Evolutionary conservation across 37 sponge, comb jelly and placozoan genomes (phyloP).

Genomic region (Ianthella basta): DNA sequence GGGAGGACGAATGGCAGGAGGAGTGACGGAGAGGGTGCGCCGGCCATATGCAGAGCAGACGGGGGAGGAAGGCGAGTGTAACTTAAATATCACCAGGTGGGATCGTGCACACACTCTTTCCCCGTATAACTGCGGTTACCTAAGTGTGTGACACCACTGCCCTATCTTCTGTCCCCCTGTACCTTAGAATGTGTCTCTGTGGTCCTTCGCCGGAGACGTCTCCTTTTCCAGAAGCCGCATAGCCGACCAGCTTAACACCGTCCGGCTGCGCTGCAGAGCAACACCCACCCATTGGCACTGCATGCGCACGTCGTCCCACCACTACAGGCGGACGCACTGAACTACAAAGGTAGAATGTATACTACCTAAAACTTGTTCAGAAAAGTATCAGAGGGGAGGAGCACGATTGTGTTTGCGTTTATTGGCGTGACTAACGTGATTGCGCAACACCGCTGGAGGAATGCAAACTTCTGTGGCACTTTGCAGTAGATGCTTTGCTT

Average conservation of each 20-base stretch:
- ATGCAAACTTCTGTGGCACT: too few relatives aligned
- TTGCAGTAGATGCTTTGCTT: constrained; percentile 3
- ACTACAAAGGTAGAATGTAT: too few relatives aligned
- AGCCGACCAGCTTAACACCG: constrained; percentile 8
- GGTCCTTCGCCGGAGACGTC: not conserved
- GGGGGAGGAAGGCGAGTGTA: not conserved
- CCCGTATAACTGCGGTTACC: not conserved
- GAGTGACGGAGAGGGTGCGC: not conserved
- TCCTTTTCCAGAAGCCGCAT: not conserved
- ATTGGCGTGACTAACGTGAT: too few relatives aligned
- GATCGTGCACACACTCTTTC: too few relatives aligned
- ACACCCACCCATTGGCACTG: constrained; percentile 19
- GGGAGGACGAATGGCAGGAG: not conserved
- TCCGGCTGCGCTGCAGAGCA: constrained; percentile 7
- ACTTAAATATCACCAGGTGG: too few relatives aligned
- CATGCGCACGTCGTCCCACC: too few relatives aligned
- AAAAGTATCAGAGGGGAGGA: too few relatives aligned
- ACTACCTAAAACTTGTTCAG: too few relatives aligned
- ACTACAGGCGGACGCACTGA: too few relatives aligned
- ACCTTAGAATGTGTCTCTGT: constrained; percentile 13
- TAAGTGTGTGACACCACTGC: not conserved
- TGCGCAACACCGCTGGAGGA: too few relatives aligned
- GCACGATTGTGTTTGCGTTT: too few relatives aligned
- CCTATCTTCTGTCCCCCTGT: not conserved
- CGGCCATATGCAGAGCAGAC: not conserved